Conservation (phyloP, 2,888 invertebrate genomes). For the Mythimna lalbum region DNA sequence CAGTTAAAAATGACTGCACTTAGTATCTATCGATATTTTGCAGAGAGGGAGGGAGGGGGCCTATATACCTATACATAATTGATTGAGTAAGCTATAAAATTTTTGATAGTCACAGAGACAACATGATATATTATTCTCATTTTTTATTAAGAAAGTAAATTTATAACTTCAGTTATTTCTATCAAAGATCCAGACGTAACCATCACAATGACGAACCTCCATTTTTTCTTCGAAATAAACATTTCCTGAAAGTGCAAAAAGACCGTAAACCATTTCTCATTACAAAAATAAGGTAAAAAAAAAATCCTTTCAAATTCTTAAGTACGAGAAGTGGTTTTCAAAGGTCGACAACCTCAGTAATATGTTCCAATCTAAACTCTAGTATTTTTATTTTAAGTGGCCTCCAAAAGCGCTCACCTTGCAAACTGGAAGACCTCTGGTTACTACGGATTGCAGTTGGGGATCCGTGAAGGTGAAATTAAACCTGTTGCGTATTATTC, state of each 20-base stretch:
- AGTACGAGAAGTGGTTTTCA: slow-evolving; percentile 41
- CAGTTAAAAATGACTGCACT: too few species aligned
- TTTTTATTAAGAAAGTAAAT: too few species aligned
- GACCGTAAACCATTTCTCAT: slow-evolving; percentile 22
- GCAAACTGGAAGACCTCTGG: slow-evolving; percentile 74
- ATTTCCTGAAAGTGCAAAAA: neutral
- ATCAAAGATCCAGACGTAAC: too few species aligned
- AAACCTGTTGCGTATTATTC: neutral
- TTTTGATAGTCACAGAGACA: too few species aligned
- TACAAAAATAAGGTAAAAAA: neutral
- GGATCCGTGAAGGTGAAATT: slow-evolving; percentile 28
- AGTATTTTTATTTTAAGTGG: slow-evolving; percentile 62
- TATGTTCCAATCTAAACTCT: slow-evolving; percentile 63
- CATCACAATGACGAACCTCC: too few species aligned
- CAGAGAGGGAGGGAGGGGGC: too few species aligned
- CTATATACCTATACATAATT: too few species aligned
- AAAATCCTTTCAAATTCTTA: slow-evolving; percentile 46
- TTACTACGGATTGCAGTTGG: slow-evolving; percentile 49
- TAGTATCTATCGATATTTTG: too few species aligned
- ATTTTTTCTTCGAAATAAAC: neutral
- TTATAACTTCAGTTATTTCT: too few species aligned
- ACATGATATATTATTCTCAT: too few species aligned
- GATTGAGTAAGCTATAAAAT: too few species aligned
- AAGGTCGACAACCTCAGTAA: slow-evolving; percentile 69
- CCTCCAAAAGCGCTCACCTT: slow-evolving; percentile 72